phyloP scores from a whole-genome alignment of 2,888 invertebrate genomes.

The Argynnis bischoffii region DNA sequence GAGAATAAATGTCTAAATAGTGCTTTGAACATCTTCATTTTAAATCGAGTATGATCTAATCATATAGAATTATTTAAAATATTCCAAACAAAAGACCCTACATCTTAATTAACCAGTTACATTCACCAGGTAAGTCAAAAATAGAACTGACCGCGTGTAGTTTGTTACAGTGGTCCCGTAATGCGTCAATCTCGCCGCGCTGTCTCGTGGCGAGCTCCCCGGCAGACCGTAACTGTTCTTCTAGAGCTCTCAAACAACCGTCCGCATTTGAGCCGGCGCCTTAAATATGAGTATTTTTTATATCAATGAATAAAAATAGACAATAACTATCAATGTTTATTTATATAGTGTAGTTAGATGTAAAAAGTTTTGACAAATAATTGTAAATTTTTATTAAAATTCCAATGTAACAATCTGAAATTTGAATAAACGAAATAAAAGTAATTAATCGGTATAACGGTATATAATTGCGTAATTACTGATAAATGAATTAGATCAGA shows the following conservation, averaged over 20 bases:
- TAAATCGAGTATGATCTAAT: too few species aligned
- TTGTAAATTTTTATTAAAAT: too few species aligned
- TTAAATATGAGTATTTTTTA: slow-evolving; percentile 37
- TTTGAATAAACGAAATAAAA: too few species aligned
- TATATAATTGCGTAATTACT: too few species aligned
- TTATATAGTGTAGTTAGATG: background rate
- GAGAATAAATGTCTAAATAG: background rate
- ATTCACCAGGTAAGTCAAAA: background rate
- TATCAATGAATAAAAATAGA: background rate
- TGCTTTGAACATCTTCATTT: too few species aligned
- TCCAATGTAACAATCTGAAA: too few species aligned
- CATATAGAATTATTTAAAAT: too few species aligned
- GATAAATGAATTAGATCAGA: too few species aligned
- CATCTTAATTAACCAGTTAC: too few species aligned
- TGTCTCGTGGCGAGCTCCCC: slow-evolving; percentile 88
- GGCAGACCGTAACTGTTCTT: slow-evolving; percentile 88
- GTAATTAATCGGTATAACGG: too few species aligned
- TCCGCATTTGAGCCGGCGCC: slow-evolving; percentile 81
- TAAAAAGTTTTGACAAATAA: background rate
- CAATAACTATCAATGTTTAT: background rate
- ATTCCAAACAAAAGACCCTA: too few species aligned
- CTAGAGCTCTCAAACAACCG: slow-evolving; percentile 89
- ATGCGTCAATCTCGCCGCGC: slow-evolving; percentile 87
- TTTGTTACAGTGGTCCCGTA: slow-evolving; percentile 86
- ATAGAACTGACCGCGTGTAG: slow-evolving; percentile 84